Conservation (phyloP, 2,113 vertebrate genomes). For the Micronisus gabar region DNA sequence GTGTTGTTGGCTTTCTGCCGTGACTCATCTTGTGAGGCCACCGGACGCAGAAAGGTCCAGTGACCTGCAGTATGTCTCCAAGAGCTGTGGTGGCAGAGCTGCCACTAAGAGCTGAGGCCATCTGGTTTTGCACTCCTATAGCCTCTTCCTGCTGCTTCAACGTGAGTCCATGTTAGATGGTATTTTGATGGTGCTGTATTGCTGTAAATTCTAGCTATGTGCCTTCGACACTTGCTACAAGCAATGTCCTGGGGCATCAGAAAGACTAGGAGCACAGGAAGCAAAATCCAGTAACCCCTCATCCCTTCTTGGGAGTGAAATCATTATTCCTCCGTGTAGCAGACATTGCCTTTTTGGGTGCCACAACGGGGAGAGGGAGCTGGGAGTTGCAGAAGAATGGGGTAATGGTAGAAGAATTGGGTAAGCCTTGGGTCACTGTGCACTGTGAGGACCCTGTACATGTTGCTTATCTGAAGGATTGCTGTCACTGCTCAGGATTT, state of each 20-base stretch:
- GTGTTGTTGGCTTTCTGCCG: fast-evolving
- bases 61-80: not conserved
- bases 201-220: not conserved
- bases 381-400: fast-evolving
- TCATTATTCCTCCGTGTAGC: not conserved
- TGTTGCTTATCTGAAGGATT: not conserved
- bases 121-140: not conserved
- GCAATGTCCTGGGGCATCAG: not conserved
- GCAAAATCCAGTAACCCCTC: not conserved
- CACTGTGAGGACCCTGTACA: not conserved
- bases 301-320: fast-evolving
- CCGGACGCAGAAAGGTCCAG: fast-evolving
- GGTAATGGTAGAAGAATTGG: not conserved
- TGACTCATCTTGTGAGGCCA: not conserved
- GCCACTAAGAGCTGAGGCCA: fast-evolving
- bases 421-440: not conserved
- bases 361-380: fast-evolving
- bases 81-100: not conserved
- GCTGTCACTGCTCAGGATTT: not conserved
- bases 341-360: too few relatives aligned
- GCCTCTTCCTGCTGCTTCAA: not conserved
- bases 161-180: fast-evolving
- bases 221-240: too few relatives aligned
- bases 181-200: not conserved
- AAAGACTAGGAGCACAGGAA: not conserved